phyloP scores from a whole-genome alignment of 2,888 invertebrate species.

The Himalopsyche kuldschensis region DNA sequence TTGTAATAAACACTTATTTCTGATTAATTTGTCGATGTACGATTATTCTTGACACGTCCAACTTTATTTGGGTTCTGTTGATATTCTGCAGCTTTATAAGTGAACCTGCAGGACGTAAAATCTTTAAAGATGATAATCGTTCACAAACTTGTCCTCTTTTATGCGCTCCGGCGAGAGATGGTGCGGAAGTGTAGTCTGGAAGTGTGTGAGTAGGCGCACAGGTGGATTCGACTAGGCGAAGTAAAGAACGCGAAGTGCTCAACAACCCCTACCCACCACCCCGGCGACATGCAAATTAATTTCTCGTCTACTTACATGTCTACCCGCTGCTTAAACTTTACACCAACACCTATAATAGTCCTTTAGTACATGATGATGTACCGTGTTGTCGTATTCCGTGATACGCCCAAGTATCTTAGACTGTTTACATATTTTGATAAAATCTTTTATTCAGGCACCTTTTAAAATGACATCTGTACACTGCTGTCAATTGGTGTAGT shows the following conservation, averaged over 20 bases:
- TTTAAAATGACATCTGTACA: too few relatives aligned
- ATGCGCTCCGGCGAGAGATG: conserved; percentile 7
- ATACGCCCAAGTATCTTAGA: neutral
- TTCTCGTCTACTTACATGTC: conserved; percentile 6
- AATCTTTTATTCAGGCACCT: neutral
- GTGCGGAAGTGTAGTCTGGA: conserved; percentile 13
- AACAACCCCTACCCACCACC: neutral
- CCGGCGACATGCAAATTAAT: conserved; percentile 33
- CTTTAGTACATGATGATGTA: neutral
- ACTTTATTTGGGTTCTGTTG: neutral
- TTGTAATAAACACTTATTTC: too few relatives aligned
- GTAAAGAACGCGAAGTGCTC: conserved; percentile 24
- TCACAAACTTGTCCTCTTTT: neutral
- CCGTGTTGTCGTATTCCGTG: neutral
- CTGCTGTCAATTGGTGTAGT: too few relatives aligned
- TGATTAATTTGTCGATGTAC: too few relatives aligned
- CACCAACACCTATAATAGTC: neutral
- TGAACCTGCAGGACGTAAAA: neutral
- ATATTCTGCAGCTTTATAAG: neutral
- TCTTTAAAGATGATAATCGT: neutral
- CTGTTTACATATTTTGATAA: neutral
- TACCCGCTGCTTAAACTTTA: neutral
- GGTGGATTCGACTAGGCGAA: conserved; percentile 5
- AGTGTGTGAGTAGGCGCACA: neutral
- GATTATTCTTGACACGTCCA: too few relatives aligned